phyloP scores from a whole-genome alignment of 2,113 vertebrate species.

The Alethe diademata region DNA sequence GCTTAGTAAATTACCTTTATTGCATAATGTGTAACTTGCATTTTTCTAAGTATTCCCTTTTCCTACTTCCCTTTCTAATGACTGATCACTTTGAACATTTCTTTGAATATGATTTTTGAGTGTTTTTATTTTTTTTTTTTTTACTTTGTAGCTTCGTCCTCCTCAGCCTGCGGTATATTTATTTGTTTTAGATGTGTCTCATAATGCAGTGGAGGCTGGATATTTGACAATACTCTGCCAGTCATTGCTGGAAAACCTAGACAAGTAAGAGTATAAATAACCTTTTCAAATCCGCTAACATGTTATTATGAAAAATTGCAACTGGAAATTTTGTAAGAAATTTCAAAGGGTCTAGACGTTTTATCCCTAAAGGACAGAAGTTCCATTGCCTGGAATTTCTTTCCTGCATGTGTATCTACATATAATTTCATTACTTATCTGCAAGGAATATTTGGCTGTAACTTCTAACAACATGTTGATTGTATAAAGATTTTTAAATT shows the following conservation, averaged over 20 bases:
- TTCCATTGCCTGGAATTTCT: not conserved
- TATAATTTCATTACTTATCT: not conserved
- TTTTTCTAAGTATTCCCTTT: not conserved
- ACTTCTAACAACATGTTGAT: not conserved
- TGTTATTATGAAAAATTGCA: not conserved
- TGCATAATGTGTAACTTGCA: not conserved
- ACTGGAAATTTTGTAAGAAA: not conserved
- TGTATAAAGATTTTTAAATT: not conserved
- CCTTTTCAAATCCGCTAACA: not conserved
- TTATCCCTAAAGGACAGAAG: not conserved
- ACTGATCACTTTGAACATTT: not conserved
- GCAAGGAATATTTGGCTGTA: not conserved
- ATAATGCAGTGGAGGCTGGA: constrained; percentile 93
- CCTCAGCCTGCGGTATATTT: constrained; percentile 96
- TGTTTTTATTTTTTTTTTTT: not conserved
- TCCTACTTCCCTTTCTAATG: not conserved
- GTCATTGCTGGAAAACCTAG: constrained; percentile 89
- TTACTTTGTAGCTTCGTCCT: constrained; percentile 85
- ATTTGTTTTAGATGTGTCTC: constrained; percentile 95
- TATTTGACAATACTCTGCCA: constrained; percentile 92
- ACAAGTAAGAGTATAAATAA: constrained; percentile 85
- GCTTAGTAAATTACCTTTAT: not conserved
- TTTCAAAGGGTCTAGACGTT: not conserved
- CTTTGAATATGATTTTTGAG: constrained; percentile 11
- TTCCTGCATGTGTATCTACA: not conserved